Evolutionary conservation across 1,140 invertebrate species (phyloP).

Genomic region (Bacillus rossius): DNA sequence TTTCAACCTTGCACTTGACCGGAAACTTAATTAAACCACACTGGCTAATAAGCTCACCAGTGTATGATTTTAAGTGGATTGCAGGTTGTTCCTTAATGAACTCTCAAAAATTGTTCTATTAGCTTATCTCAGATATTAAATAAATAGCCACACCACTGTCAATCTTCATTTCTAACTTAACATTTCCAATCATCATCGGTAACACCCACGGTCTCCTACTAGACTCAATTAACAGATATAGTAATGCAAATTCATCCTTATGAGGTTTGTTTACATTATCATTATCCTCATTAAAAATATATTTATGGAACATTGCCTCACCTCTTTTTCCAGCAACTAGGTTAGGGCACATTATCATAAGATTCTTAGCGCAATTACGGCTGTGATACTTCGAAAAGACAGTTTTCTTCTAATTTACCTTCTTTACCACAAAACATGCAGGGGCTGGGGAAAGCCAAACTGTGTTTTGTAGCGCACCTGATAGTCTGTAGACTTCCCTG

Average conservation of each 20-base stretch:
- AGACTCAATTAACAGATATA: neutral
- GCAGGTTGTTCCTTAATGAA: neutral
- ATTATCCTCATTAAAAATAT: neutral
- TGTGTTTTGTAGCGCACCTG: too few relatives aligned
- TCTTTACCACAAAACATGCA: neutral
- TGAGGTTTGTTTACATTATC: neutral
- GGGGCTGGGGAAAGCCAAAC: too few relatives aligned
- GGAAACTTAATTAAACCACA: neutral
- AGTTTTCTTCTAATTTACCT: neutral
- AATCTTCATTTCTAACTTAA: neutral
- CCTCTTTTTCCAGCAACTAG: neutral
- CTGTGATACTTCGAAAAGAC: neutral
- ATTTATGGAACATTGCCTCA: neutral
- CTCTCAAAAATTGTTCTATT: neutral
- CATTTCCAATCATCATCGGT: neutral
- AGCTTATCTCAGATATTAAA: neutral
- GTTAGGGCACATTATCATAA: neutral
- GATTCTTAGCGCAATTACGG: neutral
- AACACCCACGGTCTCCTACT: neutral
- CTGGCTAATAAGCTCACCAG: neutral
- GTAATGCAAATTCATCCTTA: neutral
- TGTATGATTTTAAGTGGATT: neutral
- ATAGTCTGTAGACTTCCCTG: too few relatives aligned
- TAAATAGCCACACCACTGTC: neutral
- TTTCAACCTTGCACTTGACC: neutral